A percentile compares a stretch with the other conserved stretches of the same genome.
Conservation (phyloP, 2,113 vertebrate species). For the Coregonus clupeaformis region DNA sequence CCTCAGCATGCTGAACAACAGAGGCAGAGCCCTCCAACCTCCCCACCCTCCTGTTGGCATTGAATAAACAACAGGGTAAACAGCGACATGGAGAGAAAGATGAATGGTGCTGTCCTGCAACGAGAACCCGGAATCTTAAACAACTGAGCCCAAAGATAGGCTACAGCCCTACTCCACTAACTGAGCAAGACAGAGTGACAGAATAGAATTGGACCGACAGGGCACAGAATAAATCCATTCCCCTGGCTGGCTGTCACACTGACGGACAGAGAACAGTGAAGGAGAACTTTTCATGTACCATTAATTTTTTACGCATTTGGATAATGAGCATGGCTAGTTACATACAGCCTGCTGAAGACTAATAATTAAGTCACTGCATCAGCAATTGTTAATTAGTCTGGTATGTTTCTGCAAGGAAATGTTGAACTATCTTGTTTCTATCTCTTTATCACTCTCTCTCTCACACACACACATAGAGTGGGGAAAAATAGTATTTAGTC, state of each 20-base stretch:
- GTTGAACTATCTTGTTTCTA: neutral
- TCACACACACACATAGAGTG: too few species aligned
- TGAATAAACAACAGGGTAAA: slow-evolving; percentile 42
- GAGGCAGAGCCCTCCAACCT: slow-evolving; percentile 19
- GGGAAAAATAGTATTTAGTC: too few species aligned
- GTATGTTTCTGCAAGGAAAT: neutral
- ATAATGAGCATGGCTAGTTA: neutral
- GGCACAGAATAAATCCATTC: neutral
- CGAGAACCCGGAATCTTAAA: slow-evolving; percentile 19
- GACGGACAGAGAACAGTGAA: neutral
- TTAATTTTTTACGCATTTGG: neutral
- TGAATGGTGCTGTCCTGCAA: slow-evolving; percentile 9
- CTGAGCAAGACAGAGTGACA: neutral
- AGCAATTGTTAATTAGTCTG: neutral
- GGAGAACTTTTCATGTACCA: neutral
- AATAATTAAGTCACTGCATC: neutral
- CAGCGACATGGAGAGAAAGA: slow-evolving; percentile 25
- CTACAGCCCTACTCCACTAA: neutral
- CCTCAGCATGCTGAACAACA: slow-evolving; percentile 19
- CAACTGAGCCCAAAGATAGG: neutral
- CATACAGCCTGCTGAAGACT: too few species aligned
- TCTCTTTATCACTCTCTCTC: neutral
- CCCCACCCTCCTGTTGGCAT: slow-evolving; percentile 6
- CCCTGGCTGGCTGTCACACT: neutral
- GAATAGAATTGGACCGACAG: neutral